phyloP scores from a whole-genome alignment of 1,140 invertebrate genomes.

The Meteorus sp. region DNA sequence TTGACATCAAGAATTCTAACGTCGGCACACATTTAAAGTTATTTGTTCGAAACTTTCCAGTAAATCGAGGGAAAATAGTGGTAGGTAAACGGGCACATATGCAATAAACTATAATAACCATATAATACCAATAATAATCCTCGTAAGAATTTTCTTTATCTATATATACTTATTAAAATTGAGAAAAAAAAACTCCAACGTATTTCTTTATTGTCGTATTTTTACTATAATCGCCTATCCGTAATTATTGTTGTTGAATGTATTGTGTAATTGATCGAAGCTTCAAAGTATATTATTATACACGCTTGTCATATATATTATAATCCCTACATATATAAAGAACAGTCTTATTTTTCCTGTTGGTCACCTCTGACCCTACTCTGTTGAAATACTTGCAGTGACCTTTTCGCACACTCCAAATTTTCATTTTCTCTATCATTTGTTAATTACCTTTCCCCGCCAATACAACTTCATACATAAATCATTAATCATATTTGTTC shows the following conservation, averaged over 20 bases:
- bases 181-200: conserved; percentile 24
- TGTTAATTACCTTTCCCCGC: neutral
- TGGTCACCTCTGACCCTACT: conserved; percentile 13
- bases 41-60: conserved; percentile 57
- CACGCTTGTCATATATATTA: conserved; percentile 50
- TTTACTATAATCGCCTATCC: conserved; percentile 31
- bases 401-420: neutral
- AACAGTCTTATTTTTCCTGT: conserved; percentile 13
- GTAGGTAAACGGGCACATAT: conserved; percentile 56
- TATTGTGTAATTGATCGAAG: conserved; percentile 38
- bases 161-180: no score
- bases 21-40: conserved; percentile 49
- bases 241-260: conserved; percentile 42
- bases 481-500: neutral
- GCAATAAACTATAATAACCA: conserved; percentile 46
- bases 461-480: no score
- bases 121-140: conserved; percentile 47
- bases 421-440: neutral
- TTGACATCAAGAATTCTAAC: conserved; percentile 9
- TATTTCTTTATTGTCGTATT: conserved; percentile 34
- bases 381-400: conserved; percentile 15
- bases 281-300: conserved; percentile 34
- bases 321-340: conserved; percentile 4
- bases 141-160: conserved; percentile 41
- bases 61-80: conserved; percentile 59